A percentile compares a stretch with the other conserved stretches of the same genome.
Evolutionary conservation across 2,888 invertebrate genomes (phyloP).

Genomic region (Serripes groenlandicus): DNA sequence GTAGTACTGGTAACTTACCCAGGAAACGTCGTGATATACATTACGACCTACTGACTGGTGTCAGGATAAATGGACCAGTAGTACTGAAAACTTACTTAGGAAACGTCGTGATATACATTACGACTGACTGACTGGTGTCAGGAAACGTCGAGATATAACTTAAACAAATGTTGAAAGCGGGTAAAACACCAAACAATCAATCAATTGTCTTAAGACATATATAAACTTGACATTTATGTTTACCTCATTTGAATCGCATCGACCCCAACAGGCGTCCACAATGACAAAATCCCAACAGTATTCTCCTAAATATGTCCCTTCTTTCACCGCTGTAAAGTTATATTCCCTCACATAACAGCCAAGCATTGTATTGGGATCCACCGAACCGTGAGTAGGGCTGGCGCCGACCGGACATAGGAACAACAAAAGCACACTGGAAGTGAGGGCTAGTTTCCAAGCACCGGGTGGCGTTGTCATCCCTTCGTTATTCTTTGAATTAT

Average conservation of each 20-base stretch:
- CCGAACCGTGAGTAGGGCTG: conserved; percentile 5
- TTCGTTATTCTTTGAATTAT: neutral
- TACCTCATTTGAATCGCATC: conserved; percentile 95
- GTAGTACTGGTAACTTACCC: too few species aligned
- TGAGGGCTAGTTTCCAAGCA: neutral
- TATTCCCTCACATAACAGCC: conserved; percentile 68
- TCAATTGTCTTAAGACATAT: too few species aligned
- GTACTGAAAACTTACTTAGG: too few species aligned
- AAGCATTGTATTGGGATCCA: conserved; percentile 67
- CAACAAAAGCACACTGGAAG: neutral
- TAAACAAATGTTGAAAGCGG: too few species aligned
- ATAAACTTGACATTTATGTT: too few species aligned
- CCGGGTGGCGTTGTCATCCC: neutral
- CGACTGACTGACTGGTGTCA: too few species aligned
- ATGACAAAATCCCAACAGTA: conserved; percentile 92
- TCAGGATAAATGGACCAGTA: too few species aligned
- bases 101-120: too few species aligned
- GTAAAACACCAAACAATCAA: too few species aligned
- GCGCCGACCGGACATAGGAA: neutral
- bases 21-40: too few species aligned
- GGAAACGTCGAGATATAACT: too few species aligned
- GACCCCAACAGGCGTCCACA: conserved; percentile 93
- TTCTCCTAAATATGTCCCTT: conserved; percentile 82
- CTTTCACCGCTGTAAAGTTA: conserved; percentile 59
- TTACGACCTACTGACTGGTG: too few species aligned